Evolutionary conservation across 1,140 invertebrate genomes (phyloP).

Genomic region (Aphelenchoides fujianensis): DNA sequence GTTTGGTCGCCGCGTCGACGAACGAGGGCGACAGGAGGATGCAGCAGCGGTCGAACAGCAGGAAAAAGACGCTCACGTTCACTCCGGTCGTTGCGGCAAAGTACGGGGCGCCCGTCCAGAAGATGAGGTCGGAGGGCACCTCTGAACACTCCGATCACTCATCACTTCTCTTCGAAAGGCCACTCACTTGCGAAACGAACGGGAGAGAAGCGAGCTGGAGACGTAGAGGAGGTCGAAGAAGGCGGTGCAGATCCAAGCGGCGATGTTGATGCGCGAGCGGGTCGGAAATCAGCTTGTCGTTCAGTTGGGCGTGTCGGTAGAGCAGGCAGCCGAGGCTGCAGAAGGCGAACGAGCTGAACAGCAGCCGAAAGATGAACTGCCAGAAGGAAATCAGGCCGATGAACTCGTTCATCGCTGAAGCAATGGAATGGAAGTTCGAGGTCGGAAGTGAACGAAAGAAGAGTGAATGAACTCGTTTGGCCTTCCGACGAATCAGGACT

Average conservation of each 20-base stretch:
- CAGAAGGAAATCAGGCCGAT: neutral
- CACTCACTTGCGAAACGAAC: too few relatives aligned
- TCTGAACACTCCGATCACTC: too few relatives aligned
- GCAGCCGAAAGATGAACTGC: neutral
- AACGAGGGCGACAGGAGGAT: neutral
- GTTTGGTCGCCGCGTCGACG: neutral
- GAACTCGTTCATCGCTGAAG: neutral
- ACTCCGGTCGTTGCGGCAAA: neutral
- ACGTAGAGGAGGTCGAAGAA: neutral
- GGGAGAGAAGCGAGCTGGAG: neutral
- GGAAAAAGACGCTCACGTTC: neutral
- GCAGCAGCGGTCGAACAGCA: neutral
- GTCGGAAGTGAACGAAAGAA: too few relatives aligned
- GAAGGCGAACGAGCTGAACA: neutral
- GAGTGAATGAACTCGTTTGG: too few relatives aligned
- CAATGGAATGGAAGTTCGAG: too few relatives aligned
- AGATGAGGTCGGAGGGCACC: neutral
- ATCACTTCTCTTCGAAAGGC: too few relatives aligned
- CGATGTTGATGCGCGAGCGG: conserved; percentile 1
- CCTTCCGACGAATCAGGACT: too few relatives aligned
- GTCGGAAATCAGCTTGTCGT: neutral
- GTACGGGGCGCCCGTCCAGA: neutral
- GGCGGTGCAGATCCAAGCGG: neutral
- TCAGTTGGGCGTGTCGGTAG: neutral
- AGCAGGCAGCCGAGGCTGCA: neutral